A percentile compares a stretch with the other conserved stretches of the same genome.
phyloP scores from a whole-genome alignment of 2,797 vertebrate species.

The Garrulus glandarius region DNA sequence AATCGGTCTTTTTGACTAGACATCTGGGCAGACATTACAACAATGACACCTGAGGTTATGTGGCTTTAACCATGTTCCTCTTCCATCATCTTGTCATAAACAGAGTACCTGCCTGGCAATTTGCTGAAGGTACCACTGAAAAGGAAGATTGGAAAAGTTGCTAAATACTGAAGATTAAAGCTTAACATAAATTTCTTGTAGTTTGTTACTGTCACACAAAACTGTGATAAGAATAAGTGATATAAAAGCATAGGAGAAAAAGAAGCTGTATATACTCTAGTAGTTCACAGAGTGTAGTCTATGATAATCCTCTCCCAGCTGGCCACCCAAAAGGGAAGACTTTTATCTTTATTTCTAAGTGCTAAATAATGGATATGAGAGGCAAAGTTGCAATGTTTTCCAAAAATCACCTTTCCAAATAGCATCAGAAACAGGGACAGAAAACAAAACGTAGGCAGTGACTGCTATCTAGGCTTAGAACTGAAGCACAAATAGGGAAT shows the following conservation, averaged over 20 bases:
- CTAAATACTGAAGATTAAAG: neutral
- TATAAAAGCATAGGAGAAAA: neutral
- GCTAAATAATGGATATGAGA: neutral
- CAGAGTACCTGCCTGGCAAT: neutral
- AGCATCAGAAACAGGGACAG: neutral
- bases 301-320: neutral
- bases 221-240: neutral
- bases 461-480: neutral
- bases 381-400: neutral
- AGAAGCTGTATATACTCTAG: neutral
- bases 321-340: neutral
- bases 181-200: neutral
- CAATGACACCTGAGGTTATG: neutral
- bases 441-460: neutral
- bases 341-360: neutral
- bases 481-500: neutral
- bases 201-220: neutral
- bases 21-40: neutral
- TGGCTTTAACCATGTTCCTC: neutral
- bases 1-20: neutral
- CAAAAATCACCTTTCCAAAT: neutral
- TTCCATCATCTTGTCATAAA: neutral
- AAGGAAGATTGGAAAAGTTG: neutral
- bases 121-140: neutral
- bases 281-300: neutral